Evolutionary conservation across 2,797 vertebrate genomes (phyloP), one percentile per base, ranked within the genome.

Genomic region (Hyperoplus lanceolatus): DNA sequence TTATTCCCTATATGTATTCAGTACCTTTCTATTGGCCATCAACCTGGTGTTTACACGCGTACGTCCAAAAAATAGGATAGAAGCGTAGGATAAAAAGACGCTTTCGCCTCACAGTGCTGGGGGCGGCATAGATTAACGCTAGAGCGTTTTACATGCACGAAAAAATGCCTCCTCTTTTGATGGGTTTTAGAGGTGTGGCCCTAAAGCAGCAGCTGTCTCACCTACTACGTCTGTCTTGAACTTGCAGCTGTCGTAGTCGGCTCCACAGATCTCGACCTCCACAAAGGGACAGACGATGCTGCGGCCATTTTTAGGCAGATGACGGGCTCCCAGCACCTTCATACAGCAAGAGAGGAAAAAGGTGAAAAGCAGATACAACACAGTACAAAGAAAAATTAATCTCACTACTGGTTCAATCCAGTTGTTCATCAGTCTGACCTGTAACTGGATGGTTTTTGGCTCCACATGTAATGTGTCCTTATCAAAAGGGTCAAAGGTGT

Each of bases 261-360:
- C 96, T 1, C 97, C 98, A 0, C 97, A 97, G 83, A 99, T 96
- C 84, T 99, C 98, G 50, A 99, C 95, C 91, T 99, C 98, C 86
- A 99, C 97, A 0, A 99, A 97, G 1, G 98, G 98, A 77, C 98
- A 99, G 75, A 99, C 97, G 0, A 99, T 99, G 83, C 98, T 98
- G 46, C 98, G 96, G 36, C 98, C 98, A 0, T 98, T 98, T 90
- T 99, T 99, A 0, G 98, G 98, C 80, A 99, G 94, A 73, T 99
- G 98, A 3, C 98, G 96, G 0, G 98, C 98, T 2, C 98, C 98
- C 63, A 99, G 89, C 41, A 99, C 96, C 98, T 99, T 29, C 29
- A 29, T 29, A 29, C 29, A 29, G 29, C 29, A 82, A 11, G 1
- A n/a, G 39, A 53, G 51, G 46, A 11, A 60, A 3, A 46, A 4